phyloP scores from a whole-genome alignment of 2,113 vertebrate species.

The Rhynchomys soricoides region DNA sequence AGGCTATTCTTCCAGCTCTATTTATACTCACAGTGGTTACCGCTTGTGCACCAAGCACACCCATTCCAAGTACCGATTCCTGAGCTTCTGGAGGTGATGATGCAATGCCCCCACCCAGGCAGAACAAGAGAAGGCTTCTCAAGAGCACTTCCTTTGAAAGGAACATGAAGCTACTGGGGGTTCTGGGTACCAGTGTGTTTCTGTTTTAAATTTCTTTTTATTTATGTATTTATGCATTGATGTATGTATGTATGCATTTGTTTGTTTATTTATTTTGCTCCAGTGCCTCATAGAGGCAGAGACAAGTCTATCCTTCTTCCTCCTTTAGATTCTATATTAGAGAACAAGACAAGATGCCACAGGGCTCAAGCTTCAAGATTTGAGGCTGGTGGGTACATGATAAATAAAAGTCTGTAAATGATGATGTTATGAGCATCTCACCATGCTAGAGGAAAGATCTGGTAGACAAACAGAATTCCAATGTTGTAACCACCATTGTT shows the following conservation, averaged over 20 bases:
- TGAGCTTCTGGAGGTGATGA: conserved; percentile 86
- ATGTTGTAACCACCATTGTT: background rate
- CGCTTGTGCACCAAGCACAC: conserved; percentile 71
- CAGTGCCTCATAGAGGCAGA: background rate
- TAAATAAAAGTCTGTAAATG: background rate
- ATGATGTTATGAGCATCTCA: background rate
- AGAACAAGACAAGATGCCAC: background rate
- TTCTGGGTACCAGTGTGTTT: background rate
- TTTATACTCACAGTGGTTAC: conserved; percentile 82
- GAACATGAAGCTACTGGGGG: conserved; percentile 30
- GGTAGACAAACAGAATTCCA: background rate
- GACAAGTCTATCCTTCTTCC: background rate
- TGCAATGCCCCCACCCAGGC: conserved; percentile 80
- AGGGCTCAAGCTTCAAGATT: background rate
- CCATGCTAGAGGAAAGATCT: background rate
- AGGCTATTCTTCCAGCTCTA: conserved; percentile 80
- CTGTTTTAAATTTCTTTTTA: background rate
- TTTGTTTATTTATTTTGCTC: background rate
- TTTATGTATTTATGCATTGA: background rate
- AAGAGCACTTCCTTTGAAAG: conserved; percentile 35
- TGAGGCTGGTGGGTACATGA: background rate
- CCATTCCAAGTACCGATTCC: conserved; percentile 85
- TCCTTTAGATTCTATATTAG: conserved; percentile 4
- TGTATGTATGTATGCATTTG: background rate
- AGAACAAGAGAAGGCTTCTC: conserved; percentile 71